These are phyloP conservation scores for Hecatera dysodea DNA, from an alignment of 2,888 invertebrate genomes.

Conservation along the genomic window DNA sequence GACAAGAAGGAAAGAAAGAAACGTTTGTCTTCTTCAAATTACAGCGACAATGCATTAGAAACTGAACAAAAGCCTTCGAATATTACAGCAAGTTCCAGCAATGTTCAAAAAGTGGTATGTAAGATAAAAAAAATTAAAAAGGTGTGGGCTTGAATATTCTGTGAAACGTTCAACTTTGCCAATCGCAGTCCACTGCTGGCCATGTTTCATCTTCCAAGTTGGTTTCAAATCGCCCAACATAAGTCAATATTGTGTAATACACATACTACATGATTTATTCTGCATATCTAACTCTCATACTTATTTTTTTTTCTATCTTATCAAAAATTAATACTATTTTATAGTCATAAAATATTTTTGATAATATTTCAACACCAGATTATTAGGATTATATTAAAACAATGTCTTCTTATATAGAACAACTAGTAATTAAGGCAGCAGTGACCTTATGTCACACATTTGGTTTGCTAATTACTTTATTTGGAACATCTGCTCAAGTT, in stretches of 20 bases:
- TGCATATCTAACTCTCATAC: neutral
- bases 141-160: neutral
- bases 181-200: neutral
- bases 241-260: conserved; percentile 7
- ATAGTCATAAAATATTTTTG: neutral
- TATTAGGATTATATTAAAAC: neutral
- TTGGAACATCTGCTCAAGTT: conserved; percentile 13
- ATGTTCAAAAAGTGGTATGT: conserved; percentile 60
- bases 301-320: conserved; percentile 14
- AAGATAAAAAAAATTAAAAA: neutral
- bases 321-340: conserved; percentile 14
- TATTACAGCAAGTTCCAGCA: conserved; percentile 47
- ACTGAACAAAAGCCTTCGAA: conserved; percentile 71
- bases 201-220: neutral
- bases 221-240: neutral
- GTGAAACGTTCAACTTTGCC: neutral
- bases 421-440: neutral
- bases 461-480: conserved; percentile 32
- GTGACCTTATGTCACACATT: conserved; percentile 18
- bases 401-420: neutral
- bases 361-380: neutral
- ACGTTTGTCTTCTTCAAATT: conserved; percentile 84
- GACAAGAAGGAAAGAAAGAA: conserved; percentile 83
- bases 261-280: neutral
- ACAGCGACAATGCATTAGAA: conserved; percentile 82